Evolutionary conservation across 2,888 invertebrate genomes (phyloP).

Genomic region (Meteorus colon): DNA sequence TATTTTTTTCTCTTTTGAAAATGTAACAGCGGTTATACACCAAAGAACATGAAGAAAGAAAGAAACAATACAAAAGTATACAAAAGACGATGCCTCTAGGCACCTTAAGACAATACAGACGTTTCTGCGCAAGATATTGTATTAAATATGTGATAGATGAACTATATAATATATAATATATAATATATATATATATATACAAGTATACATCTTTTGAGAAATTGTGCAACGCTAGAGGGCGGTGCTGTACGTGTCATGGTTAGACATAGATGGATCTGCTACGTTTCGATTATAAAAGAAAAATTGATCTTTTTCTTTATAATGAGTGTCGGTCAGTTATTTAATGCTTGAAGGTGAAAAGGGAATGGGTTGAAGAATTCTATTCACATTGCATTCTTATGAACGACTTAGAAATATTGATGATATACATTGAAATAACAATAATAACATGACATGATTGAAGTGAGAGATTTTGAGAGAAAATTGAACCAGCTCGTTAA

Average conservation of each 20-base stretch:
- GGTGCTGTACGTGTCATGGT: conserved; percentile 52
- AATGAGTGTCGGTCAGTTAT: conserved; percentile 33
- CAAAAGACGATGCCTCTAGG: conserved; percentile 55
- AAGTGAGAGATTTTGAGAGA: conserved; percentile 3
- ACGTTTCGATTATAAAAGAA: conserved; percentile 59
- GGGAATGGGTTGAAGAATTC: conserved; percentile 38
- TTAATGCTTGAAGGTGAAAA: conserved; percentile 39
- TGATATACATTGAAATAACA: neutral
- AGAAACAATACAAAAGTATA: neutral
- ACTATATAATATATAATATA: conserved; percentile 2
- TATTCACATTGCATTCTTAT: conserved; percentile 2
- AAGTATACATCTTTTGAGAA: conserved; percentile 54
- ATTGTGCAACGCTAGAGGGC: conserved; percentile 58
- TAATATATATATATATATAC: neutral
- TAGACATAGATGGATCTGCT: conserved; percentile 52
- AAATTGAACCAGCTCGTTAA: neutral
- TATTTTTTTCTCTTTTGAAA: conserved; percentile 29
- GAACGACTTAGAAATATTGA: neutral
- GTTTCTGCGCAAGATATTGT: conserved; percentile 38
- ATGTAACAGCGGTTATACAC: conserved; percentile 9
- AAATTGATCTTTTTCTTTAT: conserved; percentile 55
- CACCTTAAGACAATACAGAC: conserved; percentile 62
- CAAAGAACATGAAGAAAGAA: conserved; percentile 16
- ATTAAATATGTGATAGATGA: conserved; percentile 42
- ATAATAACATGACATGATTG: conserved; percentile 3